Evolutionary conservation across 2,797 vertebrate genomes (phyloP).

Genomic region (Austrolebias charrua): DNA sequence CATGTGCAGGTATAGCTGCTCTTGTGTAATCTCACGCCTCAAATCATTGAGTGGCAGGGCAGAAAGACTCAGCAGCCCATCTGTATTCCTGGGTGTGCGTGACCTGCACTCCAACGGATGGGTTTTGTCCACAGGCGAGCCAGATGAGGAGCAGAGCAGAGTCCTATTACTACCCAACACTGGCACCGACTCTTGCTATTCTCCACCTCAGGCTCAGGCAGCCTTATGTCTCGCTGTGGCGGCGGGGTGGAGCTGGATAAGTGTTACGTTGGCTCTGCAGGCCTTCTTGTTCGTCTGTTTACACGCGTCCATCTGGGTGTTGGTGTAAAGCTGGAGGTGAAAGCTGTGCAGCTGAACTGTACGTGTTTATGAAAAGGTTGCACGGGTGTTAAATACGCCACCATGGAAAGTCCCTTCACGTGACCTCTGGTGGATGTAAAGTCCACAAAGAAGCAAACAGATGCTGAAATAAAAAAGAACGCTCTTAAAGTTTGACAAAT

Average conservation of each 20-base stretch:
- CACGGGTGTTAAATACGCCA: constrained; percentile 9
- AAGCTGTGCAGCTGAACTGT: not conserved
- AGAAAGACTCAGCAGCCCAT: constrained; percentile 59
- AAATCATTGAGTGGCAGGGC: constrained; percentile 65
- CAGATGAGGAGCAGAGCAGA: constrained; percentile 63
- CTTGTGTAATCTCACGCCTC: constrained; percentile 56
- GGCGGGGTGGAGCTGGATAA: constrained; percentile 39
- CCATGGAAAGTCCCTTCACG: not conserved
- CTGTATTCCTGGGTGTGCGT: constrained; percentile 68
- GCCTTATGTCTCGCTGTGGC: constrained; percentile 33
- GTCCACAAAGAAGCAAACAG: not conserved
- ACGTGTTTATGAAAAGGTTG: not conserved
- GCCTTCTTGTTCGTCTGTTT: constrained; percentile 23
- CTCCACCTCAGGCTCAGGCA: constrained; percentile 47
- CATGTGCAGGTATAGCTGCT: constrained; percentile 33
- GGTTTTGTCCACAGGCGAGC: constrained; percentile 67
- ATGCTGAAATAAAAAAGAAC: not conserved
- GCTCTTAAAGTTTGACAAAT: constrained; percentile 15
- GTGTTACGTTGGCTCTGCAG: constrained; percentile 24
- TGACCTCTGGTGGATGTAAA: constrained; percentile 7
- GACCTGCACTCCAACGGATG: constrained; percentile 71
- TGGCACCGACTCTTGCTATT: constrained; percentile 41
- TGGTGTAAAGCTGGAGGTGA: not conserved
- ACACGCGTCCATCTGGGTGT: constrained; percentile 20
- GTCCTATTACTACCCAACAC: constrained; percentile 39